A percentile compares a stretch with the other conserved stretches of the same genome.
phyloP scores from a whole-genome alignment of 2,113 vertebrate genomes.

The Rhinogobius similis region DNA sequence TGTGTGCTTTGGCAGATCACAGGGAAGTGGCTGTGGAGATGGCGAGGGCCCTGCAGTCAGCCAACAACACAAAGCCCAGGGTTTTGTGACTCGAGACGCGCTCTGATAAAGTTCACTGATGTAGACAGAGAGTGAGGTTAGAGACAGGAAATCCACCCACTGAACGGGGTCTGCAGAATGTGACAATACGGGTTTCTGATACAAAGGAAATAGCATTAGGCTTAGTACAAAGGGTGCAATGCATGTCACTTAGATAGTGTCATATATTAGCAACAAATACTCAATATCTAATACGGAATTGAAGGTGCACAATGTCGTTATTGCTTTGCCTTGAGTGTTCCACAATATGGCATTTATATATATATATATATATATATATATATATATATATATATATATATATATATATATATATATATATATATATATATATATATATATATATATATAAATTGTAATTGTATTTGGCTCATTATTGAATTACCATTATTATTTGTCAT shows the following conservation, averaged over 20 bases:
- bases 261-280: neutral
- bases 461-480: too few relatives aligned
- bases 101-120: constrained; percentile 55
- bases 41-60: constrained; percentile 50
- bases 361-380: too few relatives aligned
- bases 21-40: constrained; percentile 87
- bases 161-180: constrained; percentile 35
- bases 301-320: too few relatives aligned
- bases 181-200: constrained; percentile 45
- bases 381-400: too few relatives aligned
- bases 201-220: neutral
- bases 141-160: constrained; percentile 70
- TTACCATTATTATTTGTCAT: too few relatives aligned
- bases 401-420: too few relatives aligned
- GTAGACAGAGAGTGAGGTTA: constrained; percentile 32
- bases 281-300: neutral
- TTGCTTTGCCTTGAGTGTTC: too few relatives aligned
- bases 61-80: constrained; percentile 48
- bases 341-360: too few relatives aligned
- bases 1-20: constrained; percentile 89
- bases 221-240: neutral
- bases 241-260: neutral
- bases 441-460: too few relatives aligned
- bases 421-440: too few relatives aligned
- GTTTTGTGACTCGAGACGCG: constrained; percentile 18